Evolutionary conservation across 1,140 invertebrate genomes (phyloP).

Genomic region (Drosophila subpulchrella): DNA sequence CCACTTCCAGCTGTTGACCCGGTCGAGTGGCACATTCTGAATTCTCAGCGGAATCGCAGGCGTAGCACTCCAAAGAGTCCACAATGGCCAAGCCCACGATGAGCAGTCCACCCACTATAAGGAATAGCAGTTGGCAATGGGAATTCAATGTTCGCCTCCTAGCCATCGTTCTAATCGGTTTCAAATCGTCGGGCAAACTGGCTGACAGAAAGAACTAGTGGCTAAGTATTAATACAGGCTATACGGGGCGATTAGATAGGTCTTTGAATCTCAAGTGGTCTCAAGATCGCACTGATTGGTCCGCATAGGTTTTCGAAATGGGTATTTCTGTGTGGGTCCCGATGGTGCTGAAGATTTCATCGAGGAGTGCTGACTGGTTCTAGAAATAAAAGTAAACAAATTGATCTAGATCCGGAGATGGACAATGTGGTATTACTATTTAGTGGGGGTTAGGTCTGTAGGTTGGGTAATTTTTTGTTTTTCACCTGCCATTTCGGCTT

Average conservation of each 20-base stretch:
- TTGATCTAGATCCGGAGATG: not conserved
- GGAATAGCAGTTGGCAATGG: not conserved
- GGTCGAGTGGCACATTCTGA: slow-evolving; percentile 69
- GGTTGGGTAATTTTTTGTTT: no score
- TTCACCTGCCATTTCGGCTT: no score
- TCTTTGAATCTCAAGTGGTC: slow-evolving; percentile 21
- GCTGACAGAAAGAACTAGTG: slow-evolving; percentile 1
- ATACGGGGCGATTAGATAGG: slow-evolving; percentile 41
- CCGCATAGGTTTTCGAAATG: slow-evolving; percentile 9
- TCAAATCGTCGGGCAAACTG: slow-evolving; percentile 10
- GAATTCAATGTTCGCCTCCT: not conserved
- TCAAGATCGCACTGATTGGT: slow-evolving; percentile 5
- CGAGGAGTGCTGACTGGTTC: not conserved
- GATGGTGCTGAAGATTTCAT: not conserved
- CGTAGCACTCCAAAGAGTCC: slow-evolving; percentile 63
- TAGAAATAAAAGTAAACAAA: not conserved
- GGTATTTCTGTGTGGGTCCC: not conserved
- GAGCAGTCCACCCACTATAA: not conserved
- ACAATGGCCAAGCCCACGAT: not conserved
- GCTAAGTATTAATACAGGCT: not conserved
- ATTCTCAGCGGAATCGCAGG: slow-evolving; percentile 72
- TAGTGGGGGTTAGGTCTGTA: no score
- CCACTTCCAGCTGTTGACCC: slow-evolving; percentile 71
- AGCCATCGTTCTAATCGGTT: slow-evolving; percentile 23
- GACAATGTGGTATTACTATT: no score